Percentiles rank a stretch among this genome's conserved stretches.
These are phyloP conservation scores for Thermophis baileyi DNA, from an alignment of 2,113 vertebrate genomes.

Conservation along the genomic window DNA sequence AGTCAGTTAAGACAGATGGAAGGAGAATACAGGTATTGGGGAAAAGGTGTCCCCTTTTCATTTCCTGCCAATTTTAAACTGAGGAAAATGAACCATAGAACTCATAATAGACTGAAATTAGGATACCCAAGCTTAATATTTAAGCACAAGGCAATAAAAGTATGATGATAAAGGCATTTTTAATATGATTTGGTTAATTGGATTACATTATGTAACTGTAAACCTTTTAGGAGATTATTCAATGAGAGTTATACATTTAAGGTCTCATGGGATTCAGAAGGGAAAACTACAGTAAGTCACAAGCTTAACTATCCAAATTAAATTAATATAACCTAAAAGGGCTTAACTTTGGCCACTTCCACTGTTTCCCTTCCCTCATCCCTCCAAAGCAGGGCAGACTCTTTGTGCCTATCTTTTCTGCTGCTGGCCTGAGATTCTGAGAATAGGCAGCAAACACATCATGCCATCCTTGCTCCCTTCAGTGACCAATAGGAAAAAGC, in stretches of 20 bases:
- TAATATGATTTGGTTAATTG: background rate
- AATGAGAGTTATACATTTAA: background rate
- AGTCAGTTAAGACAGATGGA: background rate
- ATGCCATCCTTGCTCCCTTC: background rate
- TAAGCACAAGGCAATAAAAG: background rate
- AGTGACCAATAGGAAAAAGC: background rate
- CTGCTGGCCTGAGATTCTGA: background rate
- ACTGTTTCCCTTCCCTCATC: background rate
- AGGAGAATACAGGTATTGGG: background rate
- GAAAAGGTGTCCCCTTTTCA: background rate
- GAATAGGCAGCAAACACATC: background rate
- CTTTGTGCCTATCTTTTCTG: background rate
- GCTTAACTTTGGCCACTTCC: background rate
- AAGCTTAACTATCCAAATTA: background rate
- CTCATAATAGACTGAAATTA: background rate
- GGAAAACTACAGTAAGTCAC: background rate
- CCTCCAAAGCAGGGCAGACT: background rate
- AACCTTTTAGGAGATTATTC: background rate
- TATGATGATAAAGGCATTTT: background rate
- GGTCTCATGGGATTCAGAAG: background rate
- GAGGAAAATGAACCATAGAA: background rate
- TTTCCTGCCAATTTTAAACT: conserved; percentile 4
- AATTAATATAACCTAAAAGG: background rate
- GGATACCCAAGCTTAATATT: background rate
- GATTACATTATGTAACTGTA: background rate